Base-by-base conservation (phyloP, 2,113 vertebrate species). In the Condylura cristata region DNA sequence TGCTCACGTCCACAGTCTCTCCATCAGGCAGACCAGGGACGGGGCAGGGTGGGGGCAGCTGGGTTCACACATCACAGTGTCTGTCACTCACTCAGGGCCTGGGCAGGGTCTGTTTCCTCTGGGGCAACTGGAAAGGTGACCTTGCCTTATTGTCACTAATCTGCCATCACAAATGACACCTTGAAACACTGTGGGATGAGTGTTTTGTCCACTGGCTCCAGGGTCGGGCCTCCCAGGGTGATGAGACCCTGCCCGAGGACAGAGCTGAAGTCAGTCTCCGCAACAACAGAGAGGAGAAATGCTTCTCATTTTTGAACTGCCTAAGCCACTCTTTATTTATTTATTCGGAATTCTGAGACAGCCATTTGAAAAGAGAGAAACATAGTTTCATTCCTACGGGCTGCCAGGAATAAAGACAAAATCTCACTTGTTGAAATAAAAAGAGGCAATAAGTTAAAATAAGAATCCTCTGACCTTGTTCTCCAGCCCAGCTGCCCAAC, bases 371-470 rank as follows among this genome's bases (percentile, higher is more conserved):
- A 86, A 72, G 74, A 79, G 34, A 81, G 44, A 83, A 41, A 96
- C 74, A 86, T 95, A 80, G 87, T 94, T 93, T 93, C 53, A 51
- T 95, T 95, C 82, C 75, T 87, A 41, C 90, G 95, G 51, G 41
- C 61, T 92, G 68, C 89, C 61, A 70, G 95, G 94, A 96, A 82
- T 58, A 94, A 95, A 93, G 30, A 5, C 41, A 85, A 48, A 48
- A 84, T 96, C 63, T 95, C 58, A 80, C 91, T 83, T 96, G 51
- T 96, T 95, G 79, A 95, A 95, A 90, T 89, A 80, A 93, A 72
- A 68, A 91, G 86, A 92, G 30, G 26, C 76, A 84, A 72, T 90
- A 84, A 82, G 74, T 81, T 94, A 74, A 92, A 91, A 89, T 94
- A 94, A 95, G 89, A 89, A 68, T 37, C 9, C 3, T 70, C 60